A percentile compares a stretch with the other conserved stretches of the same genome.
Conservation (phyloP, 2,888 invertebrate species). For the Aspidiotus rigidus region DNA sequence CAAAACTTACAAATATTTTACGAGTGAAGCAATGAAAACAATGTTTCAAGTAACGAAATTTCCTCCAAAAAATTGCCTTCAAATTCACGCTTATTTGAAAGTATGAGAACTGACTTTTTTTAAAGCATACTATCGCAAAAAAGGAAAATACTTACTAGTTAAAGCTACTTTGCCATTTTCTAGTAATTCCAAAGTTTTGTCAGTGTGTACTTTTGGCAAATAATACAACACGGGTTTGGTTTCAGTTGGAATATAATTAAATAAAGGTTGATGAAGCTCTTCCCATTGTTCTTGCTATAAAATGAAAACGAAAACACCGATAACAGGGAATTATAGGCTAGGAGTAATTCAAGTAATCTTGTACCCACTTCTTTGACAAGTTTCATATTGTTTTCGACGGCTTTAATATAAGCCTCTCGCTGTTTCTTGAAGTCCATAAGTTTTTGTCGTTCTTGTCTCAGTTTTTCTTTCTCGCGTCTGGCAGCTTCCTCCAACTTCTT, state of each 20-base stretch:
- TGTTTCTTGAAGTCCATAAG: slow-evolving; percentile 75
- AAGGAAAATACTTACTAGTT: slow-evolving; percentile 7
- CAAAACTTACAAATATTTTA: no score
- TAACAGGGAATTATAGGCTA: neutral
- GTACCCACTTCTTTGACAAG: slow-evolving; percentile 66
- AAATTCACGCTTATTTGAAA: neutral
- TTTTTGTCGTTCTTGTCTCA: slow-evolving; percentile 71
- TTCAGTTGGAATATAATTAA: slow-evolving; percentile 78
- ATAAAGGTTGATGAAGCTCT: slow-evolving; percentile 61
- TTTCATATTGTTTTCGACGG: slow-evolving; percentile 81
- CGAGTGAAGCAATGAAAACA: no score
- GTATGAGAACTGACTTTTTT: neutral
- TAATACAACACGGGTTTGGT: slow-evolving; percentile 80
- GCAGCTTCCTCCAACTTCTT: slow-evolving; percentile 88
- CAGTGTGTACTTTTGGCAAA: slow-evolving; percentile 68
- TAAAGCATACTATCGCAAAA: neutral
- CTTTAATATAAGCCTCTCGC: slow-evolving; percentile 78
- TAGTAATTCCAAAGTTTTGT: slow-evolving; percentile 58
- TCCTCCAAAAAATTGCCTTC: no score
- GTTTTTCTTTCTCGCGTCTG: slow-evolving; percentile 72
- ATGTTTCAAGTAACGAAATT: no score
- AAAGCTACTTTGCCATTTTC: slow-evolving; percentile 36
- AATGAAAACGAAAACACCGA: slow-evolving; percentile 23
- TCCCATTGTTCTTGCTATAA: slow-evolving; percentile 67
- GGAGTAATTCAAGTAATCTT: neutral